A percentile compares a stretch with the other conserved stretches of the same genome.
These are phyloP conservation scores for Xestia sexstrigata DNA, from an alignment of 2,888 invertebrate species.

Conservation along the genomic window DNA sequence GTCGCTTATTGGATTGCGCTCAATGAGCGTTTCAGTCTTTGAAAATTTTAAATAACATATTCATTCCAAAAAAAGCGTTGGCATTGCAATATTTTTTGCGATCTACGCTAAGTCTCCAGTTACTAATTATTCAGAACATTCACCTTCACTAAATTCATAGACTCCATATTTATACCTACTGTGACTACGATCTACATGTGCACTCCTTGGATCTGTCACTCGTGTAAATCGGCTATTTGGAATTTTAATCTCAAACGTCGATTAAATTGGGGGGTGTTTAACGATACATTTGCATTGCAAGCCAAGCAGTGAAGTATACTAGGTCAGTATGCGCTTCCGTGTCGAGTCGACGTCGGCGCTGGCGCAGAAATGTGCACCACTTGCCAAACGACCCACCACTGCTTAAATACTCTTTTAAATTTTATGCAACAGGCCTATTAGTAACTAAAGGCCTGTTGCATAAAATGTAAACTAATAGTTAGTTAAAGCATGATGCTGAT, in stretches of 20 bases:
- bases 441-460: too few species aligned
- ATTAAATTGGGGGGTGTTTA: slow-evolving; percentile 52
- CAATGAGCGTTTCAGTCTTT: not conserved
- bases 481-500: not conserved
- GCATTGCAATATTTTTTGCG: slow-evolving; percentile 44
- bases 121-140: slow-evolving; percentile 39
- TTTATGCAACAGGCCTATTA: slow-evolving; percentile 40
- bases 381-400: slow-evolving; percentile 76
- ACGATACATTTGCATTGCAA: slow-evolving; percentile 69
- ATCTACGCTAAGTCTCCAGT: slow-evolving; percentile 30
- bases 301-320: slow-evolving; percentile 71
- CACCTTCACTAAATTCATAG: slow-evolving; percentile 33
- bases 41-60: not conserved
- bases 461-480: too few species aligned
- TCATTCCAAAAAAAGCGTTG: slow-evolving; percentile 30
- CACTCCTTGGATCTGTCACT: slow-evolving; percentile 36
- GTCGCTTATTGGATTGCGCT: not conserved
- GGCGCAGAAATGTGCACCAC: slow-evolving; percentile 72
- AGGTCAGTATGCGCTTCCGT: slow-evolving; percentile 84
- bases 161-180: too few species aligned
- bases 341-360: slow-evolving; percentile 68
- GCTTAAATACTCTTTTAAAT: slow-evolving; percentile 43
- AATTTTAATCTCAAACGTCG: slow-evolving; percentile 55
- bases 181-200: slow-evolving; percentile 23
- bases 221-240: slow-evolving; percentile 32